A percentile compares a stretch with the other conserved stretches of the same genome.
Evolutionary conservation across 1,140 invertebrate species (phyloP).

Genomic region (Lepidurus packardi): DNA sequence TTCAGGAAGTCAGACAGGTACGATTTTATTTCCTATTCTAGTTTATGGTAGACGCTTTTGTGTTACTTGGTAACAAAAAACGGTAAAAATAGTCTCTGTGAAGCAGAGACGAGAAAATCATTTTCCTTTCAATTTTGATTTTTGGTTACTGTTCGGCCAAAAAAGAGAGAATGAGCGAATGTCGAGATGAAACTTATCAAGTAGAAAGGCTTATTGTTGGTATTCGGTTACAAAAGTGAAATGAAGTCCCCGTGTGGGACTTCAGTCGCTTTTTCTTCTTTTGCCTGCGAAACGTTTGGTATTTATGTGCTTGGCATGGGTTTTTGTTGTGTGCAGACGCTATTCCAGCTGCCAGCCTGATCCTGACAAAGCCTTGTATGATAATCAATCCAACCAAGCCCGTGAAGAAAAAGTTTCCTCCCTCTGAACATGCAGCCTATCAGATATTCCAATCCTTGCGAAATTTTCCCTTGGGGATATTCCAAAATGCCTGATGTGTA

Average conservation of each 20-base stretch:
- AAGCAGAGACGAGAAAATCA: not conserved
- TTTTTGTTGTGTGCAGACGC: conserved; percentile 21
- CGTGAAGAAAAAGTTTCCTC: conserved; percentile 14
- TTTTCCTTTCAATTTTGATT: not conserved
- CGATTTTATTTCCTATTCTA: conserved; percentile 2
- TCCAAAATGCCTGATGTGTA: not conserved
- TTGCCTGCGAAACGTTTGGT: conserved; percentile 18
- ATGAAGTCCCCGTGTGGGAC: conserved; percentile 12
- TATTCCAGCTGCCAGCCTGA: conserved; percentile 17
- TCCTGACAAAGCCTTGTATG: conserved; percentile 21
- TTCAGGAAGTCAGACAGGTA: conserved; percentile 58
- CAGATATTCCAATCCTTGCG: not conserved
- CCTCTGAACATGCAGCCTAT: conserved; percentile 11
- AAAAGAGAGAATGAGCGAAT: not conserved
- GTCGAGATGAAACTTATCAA: conserved; percentile 16
- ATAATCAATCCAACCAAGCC: conserved; percentile 21
- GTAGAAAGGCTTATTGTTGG: conserved; percentile 21
- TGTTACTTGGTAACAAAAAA: not conserved
- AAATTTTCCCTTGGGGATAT: conserved; percentile 11
- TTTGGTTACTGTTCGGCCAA: not conserved
- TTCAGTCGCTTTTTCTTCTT: conserved; percentile 8
- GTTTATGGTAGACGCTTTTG: conserved; percentile 5
- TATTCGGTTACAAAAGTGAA: conserved; percentile 15
- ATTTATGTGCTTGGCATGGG: conserved; percentile 21
- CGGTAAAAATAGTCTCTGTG: not conserved